phyloP scores from a whole-genome alignment of 2,797 vertebrate genomes.

The Echiichthys vipera region DNA sequence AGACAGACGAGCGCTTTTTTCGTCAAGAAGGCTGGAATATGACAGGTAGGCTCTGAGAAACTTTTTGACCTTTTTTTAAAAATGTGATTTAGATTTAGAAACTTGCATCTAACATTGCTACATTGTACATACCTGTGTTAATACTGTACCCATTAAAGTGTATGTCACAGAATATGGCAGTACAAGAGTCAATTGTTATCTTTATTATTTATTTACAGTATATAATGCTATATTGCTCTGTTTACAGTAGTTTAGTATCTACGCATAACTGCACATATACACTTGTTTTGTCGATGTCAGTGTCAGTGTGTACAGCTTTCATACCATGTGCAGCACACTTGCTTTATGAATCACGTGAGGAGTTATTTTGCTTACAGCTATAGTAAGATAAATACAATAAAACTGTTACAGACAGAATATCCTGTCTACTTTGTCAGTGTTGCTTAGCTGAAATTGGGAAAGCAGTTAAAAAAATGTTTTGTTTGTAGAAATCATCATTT shows the following conservation, averaged over 20 bases:
- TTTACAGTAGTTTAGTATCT: not conserved
- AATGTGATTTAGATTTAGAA: not conserved
- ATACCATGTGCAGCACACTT: constrained; percentile 1
- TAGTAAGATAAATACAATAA: not conserved
- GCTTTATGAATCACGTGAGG: not conserved
- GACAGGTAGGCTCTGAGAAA: constrained; percentile 44
- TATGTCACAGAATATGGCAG: not conserved
- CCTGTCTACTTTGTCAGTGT: not conserved
- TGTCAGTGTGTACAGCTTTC: not conserved
- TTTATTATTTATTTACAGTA: no score
- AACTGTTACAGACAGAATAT: not conserved
- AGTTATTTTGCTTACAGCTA: not conserved
- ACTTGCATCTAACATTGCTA: not conserved
- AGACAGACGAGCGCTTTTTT: constrained; percentile 16
- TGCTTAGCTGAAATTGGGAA: not conserved
- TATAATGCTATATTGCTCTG: not conserved
- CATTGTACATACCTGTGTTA: not conserved
- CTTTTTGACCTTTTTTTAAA: not conserved
- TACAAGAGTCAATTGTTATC: no score
- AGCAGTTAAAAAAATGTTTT: no score
- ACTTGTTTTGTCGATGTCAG: not conserved
- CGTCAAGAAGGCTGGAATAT: constrained; percentile 52
- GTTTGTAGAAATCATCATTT: not conserved
- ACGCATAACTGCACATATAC: no score
- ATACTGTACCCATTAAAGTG: not conserved